Base-by-base conservation (phyloP, 2,113 vertebrate genomes). In the Penelope pileata region DNA sequence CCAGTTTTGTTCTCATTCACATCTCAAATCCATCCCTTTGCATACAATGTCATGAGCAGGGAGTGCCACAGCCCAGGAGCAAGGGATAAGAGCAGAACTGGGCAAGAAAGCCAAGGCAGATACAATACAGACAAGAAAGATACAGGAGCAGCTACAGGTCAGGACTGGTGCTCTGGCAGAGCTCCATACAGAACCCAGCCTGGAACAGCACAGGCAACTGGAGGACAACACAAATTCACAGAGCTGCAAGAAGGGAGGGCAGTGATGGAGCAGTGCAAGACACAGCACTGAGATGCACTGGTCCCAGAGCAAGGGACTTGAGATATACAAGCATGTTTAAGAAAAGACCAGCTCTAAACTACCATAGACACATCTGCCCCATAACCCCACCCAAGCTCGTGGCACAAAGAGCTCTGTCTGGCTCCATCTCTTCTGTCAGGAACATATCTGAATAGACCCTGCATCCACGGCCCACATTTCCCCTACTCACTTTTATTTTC, bases 401-500 rank as follows among this genome's bases (percentile, higher is more conserved):
- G 3, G 48, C 22, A 70, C 24, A 48, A 56, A 17, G n/a, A 27
- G 68, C 29, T 64, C 50, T 50, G 16, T 23, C 10, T 36, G 83
- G 50, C 29, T 93, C 42, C 2, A 2, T 8, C 48, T 83, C 84
- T 54, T 10, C 23, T 40, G 9, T 62, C 53, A 63, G 50, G 29
- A 51, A 17, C 19, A 19, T 30, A 15, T 17, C 69, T 47, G 73
- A 72, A 66, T 30, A 77, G 26, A 74, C 18, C 38, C 51, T 58
- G 43, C 13, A 69, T 45, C 60, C 38, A 54, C 38, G 64, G 50
- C 59, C 45, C 59, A 17, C 36, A 26, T 53, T 91, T 84, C 26
- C 58, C 66, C 27, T 32, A 97, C 99, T 99, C 92, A 99, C 99
- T 97, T 97, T 99, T 98, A 75, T 99, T 99, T 95, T 99, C 99